Percentiles rank a stretch among this genome's conserved stretches.
These are phyloP conservation scores for Hemistola chrysoprasaria DNA, from an alignment of 2,888 invertebrate genomes.

Conservation along the genomic window DNA sequence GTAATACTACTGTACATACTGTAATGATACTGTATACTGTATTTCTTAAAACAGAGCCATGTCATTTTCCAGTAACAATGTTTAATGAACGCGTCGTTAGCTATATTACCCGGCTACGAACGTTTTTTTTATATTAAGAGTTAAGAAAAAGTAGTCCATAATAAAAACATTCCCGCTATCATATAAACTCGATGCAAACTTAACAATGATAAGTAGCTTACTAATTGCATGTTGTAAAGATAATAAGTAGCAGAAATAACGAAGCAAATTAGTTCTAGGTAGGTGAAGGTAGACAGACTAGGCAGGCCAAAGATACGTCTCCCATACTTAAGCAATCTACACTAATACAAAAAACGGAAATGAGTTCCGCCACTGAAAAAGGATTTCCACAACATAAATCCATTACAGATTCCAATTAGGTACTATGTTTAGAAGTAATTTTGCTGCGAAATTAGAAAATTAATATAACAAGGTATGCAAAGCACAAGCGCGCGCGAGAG, in stretches of 20 bases:
- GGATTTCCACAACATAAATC: conserved; percentile 13
- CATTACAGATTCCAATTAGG: conserved; percentile 53
- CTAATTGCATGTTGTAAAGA: too few relatives aligned
- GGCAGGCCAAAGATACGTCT: neutral
- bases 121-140: conserved; percentile 6
- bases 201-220: conserved; percentile 41
- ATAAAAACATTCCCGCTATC: conserved; percentile 9
- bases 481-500: conserved; percentile 8
- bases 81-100: conserved; percentile 5
- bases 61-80: conserved; percentile 1
- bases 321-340: conserved; percentile 48
- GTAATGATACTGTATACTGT: too few relatives aligned
- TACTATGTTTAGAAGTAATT: conserved; percentile 57
- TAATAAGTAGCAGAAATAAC: too few relatives aligned
- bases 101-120: neutral
- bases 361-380: conserved; percentile 11
- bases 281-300: too few relatives aligned
- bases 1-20: too few relatives aligned
- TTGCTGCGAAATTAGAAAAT: conserved; percentile 54
- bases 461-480: conserved; percentile 41
- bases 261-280: too few relatives aligned
- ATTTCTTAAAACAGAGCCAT: neutral
- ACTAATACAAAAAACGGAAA: conserved; percentile 4
- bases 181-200: conserved; percentile 29
- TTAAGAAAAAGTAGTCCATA: conserved; percentile 13